Evolutionary conservation across 2,113 vertebrate species (phyloP).

Genomic region (Otis tarda): DNA sequence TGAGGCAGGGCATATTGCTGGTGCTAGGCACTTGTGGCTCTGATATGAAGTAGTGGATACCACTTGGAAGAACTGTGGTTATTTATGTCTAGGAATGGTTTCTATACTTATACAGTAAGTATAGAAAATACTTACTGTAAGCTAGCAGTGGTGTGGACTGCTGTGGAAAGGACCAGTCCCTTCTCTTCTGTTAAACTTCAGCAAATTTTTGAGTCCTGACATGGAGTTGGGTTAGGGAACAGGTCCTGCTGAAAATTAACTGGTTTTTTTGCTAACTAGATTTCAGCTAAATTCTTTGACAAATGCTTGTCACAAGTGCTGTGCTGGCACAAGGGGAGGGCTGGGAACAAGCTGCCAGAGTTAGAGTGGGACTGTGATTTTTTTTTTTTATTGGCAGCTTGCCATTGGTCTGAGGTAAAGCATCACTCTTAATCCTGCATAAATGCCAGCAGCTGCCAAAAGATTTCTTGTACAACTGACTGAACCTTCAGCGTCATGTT

Average conservation of each 20-base stretch:
- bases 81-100: background rate
- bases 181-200: background rate
- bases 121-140: fast-evolving
- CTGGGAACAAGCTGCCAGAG: background rate
- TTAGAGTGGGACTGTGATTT: background rate
- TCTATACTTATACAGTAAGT: too few species aligned
- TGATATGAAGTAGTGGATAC: background rate
- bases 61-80: background rate
- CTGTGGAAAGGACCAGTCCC: background rate
- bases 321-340: background rate
- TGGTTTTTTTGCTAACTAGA: background rate
- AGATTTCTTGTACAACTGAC: background rate
- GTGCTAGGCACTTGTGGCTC: background rate
- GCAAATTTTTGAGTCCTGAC: background rate
- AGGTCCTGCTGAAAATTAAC: background rate
- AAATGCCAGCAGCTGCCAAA: background rate
- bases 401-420: background rate
- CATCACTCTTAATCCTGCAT: background rate
- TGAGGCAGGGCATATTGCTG: background rate
- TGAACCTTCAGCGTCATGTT: background rate
- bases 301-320: too few species aligned
- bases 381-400: background rate
- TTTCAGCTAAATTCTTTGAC: background rate
- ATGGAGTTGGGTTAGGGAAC: background rate
- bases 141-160: background rate